Conservation (phyloP, 2,888 invertebrate genomes). For the Syritta pipiens region DNA sequence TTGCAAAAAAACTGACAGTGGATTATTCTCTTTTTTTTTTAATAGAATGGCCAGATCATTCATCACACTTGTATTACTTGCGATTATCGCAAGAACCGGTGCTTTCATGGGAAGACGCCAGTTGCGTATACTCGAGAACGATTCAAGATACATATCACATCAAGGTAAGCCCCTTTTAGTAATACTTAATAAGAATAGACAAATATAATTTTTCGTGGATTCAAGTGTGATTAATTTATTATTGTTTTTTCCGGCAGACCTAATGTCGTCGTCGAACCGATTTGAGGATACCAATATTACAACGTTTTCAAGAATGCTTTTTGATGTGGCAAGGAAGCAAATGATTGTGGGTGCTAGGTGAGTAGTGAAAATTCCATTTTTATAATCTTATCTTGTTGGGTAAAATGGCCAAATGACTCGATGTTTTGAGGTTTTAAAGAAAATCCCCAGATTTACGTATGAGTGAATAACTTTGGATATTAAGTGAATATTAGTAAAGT, state of each 20-base stretch:
- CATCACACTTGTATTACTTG: constrained; percentile 28
- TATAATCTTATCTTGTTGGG: constrained; percentile 43
- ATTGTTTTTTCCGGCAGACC: no score
- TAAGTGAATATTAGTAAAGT: no score
- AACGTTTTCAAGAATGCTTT: constrained; percentile 90
- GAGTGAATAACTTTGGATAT: no score
- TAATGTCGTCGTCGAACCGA: constrained; percentile 83
- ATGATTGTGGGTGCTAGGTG: constrained; percentile 94
- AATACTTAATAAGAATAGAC: no score
- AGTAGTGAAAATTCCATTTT: constrained; percentile 75
- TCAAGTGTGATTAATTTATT: constrained; percentile 11
- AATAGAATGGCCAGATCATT: constrained; percentile 49
- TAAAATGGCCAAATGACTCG: no score
- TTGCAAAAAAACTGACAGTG: not conserved
- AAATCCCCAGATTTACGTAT: no score
- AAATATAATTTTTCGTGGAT: constrained; percentile 10
- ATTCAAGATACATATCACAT: constrained; percentile 78
- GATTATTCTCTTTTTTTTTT: constrained; percentile 23
- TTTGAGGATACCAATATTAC: constrained; percentile 88
- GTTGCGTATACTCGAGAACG: constrained; percentile 72
- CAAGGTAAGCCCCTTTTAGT: constrained; percentile 78
- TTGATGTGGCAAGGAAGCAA: constrained; percentile 92
- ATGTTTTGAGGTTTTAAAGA: no score
- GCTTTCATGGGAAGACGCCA: constrained; percentile 21
- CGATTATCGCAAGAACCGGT: constrained; percentile 12